These are phyloP conservation scores for Carettochelys insculpta DNA, from an alignment of 2,113 vertebrate genomes.

Conservation along the genomic window DNA sequence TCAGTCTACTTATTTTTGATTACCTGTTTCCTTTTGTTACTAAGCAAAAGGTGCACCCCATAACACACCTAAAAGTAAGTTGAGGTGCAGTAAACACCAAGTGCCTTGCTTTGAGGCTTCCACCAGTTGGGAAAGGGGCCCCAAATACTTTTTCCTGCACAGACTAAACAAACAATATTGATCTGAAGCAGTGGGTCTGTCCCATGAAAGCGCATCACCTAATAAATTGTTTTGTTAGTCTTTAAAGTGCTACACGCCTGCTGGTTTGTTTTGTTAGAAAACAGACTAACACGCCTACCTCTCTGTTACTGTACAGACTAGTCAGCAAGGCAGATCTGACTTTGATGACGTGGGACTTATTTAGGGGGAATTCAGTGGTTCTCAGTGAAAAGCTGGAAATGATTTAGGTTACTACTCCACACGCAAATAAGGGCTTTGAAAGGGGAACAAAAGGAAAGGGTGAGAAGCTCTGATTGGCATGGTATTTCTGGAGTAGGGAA, in stretches of 20 bases:
- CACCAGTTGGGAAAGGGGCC: background rate
- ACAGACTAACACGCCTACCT: too few species aligned
- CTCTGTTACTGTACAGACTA: too few species aligned
- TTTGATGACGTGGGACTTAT: background rate
- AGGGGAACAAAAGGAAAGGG: slow-evolving; percentile 9
- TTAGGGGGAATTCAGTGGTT: background rate
- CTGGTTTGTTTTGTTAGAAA: too few species aligned
- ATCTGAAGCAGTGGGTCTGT: too few species aligned
- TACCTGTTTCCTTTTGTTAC: background rate
- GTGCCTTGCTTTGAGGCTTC: background rate
- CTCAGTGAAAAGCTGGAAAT: background rate
- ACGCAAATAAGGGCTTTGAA: background rate
- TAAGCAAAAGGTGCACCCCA: background rate
- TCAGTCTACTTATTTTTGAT: background rate
- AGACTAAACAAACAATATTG: too few species aligned
- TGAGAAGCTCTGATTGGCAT: slow-evolving; percentile 6
- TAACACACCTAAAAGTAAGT: background rate
- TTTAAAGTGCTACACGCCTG: too few species aligned
- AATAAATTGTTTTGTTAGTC: too few species aligned
- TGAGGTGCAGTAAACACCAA: background rate
- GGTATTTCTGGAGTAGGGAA: background rate
- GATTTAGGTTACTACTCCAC: background rate
- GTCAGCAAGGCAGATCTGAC: background rate
- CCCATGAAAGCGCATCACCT: too few species aligned
- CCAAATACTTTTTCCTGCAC: background rate